phyloP scores from a whole-genome alignment of 1,140 invertebrate genomes.

The Leptinotarsa texana region DNA sequence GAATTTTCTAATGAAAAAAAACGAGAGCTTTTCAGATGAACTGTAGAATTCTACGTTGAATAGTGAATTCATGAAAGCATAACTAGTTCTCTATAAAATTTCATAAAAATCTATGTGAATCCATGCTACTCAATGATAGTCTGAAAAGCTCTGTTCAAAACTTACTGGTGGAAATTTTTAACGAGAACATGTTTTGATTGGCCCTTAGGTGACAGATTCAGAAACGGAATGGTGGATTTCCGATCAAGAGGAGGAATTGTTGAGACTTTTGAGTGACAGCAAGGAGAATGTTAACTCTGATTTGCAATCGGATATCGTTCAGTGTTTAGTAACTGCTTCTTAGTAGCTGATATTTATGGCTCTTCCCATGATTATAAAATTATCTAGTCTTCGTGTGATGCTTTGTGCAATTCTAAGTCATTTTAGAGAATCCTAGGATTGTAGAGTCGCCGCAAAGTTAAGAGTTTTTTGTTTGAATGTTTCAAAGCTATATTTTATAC shows the following conservation, averaged over 20 bases:
- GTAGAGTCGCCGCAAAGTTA: not conserved
- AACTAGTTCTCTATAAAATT: too few species aligned
- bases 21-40: too few species aligned
- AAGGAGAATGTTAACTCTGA: constrained; percentile 53
- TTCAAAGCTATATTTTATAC: constrained; percentile 1
- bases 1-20: too few species aligned
- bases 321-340: constrained; percentile 48
- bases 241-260: constrained; percentile 80
- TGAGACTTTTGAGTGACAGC: constrained; percentile 64
- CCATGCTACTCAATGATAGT: not conserved
- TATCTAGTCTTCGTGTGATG: constrained; percentile 5
- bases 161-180: constrained; percentile 40
- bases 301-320: constrained; percentile 51
- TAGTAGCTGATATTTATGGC: not conserved
- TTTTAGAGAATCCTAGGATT: too few species aligned
- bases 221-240: constrained; percentile 78
- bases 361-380: not conserved
- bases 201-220: constrained; percentile 61
- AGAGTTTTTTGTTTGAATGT: not conserved
- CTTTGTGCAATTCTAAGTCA: not conserved
- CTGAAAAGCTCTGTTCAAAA: not conserved
- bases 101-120: not conserved
- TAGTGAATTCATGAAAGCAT: too few species aligned
- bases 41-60: too few species aligned
- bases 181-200: constrained; percentile 55